phyloP scores from a whole-genome alignment of 2,888 invertebrate genomes.

The Pyrgus malvae region DNA sequence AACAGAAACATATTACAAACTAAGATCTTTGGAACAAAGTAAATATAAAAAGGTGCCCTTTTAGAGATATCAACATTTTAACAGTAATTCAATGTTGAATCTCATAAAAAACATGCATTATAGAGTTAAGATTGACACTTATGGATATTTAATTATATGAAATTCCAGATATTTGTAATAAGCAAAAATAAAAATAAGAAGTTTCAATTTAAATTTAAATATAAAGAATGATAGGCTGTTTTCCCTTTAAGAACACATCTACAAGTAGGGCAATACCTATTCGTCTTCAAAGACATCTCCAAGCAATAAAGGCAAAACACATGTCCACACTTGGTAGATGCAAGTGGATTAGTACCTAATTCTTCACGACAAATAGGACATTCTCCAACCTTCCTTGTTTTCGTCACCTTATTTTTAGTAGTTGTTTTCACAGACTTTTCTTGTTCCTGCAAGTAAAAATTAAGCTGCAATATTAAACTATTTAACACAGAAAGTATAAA shows the following conservation, averaged over 20 bases:
- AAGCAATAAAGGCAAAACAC: slow-evolving; percentile 57
- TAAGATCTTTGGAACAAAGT: too few species aligned
- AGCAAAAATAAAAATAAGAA: too few species aligned
- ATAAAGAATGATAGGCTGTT: slow-evolving; percentile 50
- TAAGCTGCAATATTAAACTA: too few species aligned
- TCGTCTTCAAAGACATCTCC: slow-evolving; percentile 40
- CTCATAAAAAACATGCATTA: too few species aligned
- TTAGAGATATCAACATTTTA: too few species aligned
- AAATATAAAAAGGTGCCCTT: too few species aligned
- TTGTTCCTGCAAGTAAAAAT: neutral
- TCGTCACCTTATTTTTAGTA: neutral
- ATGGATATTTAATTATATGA: too few species aligned
- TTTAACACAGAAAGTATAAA: too few species aligned
- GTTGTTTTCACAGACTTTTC: neutral
- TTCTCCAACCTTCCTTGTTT: slow-evolving; percentile 40
- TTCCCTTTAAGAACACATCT: slow-evolving; percentile 46
- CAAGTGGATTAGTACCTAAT: slow-evolving; percentile 52
- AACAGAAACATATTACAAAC: too few species aligned
- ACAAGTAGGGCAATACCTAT: slow-evolving; percentile 59
- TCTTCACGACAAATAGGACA: slow-evolving; percentile 64
- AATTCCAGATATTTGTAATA: too few species aligned
- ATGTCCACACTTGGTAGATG: slow-evolving; percentile 66
- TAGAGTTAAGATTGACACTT: too few species aligned
- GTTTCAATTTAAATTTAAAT: slow-evolving; percentile 28
- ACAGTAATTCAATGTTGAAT: too few species aligned